These are phyloP conservation scores for Scyliorhinus canicula DNA, from an alignment of 2,797 vertebrate genomes.

Conservation along the genomic window DNA sequence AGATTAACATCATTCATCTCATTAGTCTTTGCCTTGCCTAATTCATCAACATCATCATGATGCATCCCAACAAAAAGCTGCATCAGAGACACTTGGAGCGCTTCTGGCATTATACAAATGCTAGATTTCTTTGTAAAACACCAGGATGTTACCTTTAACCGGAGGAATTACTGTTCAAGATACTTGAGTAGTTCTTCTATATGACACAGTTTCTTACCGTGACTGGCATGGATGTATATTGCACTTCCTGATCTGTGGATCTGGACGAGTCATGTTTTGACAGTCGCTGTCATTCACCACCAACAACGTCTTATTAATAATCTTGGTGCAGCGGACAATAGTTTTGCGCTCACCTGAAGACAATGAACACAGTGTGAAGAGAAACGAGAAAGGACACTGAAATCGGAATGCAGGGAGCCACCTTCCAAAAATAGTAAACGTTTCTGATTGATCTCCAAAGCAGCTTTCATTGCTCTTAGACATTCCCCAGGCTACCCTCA, in stretches of 20 bases:
- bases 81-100: background rate
- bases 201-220: constrained; percentile 59
- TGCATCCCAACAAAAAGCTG: background rate
- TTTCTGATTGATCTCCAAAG: background rate
- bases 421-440: background rate
- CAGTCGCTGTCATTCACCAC: constrained; percentile 78
- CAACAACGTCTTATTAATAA: constrained; percentile 79
- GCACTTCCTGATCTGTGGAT: constrained; percentile 77
- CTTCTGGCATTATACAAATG: background rate
- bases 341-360: constrained; percentile 78
- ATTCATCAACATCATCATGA: background rate
- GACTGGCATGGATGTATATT: constrained; percentile 86
- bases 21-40: too few species aligned
- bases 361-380: background rate
- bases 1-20: background rate
- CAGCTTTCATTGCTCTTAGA: background rate
- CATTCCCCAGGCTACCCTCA: background rate
- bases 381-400: background rate
- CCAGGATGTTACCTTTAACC: background rate
- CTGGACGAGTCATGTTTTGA: constrained; percentile 68
- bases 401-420: background rate
- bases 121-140: background rate
- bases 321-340: constrained; percentile 78
- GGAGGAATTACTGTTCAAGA: background rate
- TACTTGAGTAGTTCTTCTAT: background rate